These are phyloP conservation scores for Drosophila sordidula DNA, from an alignment of 2,888 invertebrate species.

Conservation along the genomic window DNA sequence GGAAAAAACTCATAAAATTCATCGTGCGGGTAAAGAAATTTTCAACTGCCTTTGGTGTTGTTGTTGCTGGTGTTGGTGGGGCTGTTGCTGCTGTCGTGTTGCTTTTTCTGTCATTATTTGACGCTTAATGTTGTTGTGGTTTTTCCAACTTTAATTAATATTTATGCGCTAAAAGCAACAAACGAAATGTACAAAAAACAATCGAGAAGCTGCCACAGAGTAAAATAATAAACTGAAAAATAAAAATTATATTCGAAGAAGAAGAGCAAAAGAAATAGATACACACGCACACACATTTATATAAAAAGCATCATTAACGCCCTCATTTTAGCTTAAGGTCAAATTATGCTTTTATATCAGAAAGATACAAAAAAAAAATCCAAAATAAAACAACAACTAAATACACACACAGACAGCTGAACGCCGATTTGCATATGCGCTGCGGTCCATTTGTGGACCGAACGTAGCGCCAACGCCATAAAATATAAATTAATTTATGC, in stretches of 20 bases:
- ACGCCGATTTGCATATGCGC: constrained; percentile 70
- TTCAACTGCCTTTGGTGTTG: constrained; percentile 37
- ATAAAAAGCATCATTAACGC: constrained; percentile 80
- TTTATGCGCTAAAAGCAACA: constrained; percentile 69
- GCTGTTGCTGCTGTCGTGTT: constrained; percentile 12
- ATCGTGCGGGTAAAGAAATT: constrained; percentile 22
- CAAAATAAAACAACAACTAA: no score
- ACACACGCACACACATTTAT: constrained; percentile 33
- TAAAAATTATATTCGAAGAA: constrained; percentile 40
- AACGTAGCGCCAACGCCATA: constrained; percentile 80
- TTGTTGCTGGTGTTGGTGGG: constrained; percentile 18
- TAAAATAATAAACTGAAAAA: constrained; percentile 49
- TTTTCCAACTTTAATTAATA: constrained; percentile 74
- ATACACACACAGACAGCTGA: constrained; percentile 33
- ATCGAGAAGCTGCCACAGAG: constrained; percentile 38
- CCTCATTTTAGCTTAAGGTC: constrained; percentile 82
- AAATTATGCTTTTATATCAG: constrained; percentile 74
- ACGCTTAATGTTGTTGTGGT: constrained; percentile 37
- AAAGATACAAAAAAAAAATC: constrained; percentile 25
- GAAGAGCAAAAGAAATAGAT: constrained; percentile 36
- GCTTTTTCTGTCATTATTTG: constrained; percentile 23
- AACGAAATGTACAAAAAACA: constrained; percentile 44
- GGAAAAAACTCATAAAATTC: constrained; percentile 7
- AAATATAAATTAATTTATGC: constrained; percentile 81
- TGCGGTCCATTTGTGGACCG: constrained; percentile 77